Conservation (phyloP, 2,888 invertebrate genomes). For the Creontiades dilutus region DNA sequence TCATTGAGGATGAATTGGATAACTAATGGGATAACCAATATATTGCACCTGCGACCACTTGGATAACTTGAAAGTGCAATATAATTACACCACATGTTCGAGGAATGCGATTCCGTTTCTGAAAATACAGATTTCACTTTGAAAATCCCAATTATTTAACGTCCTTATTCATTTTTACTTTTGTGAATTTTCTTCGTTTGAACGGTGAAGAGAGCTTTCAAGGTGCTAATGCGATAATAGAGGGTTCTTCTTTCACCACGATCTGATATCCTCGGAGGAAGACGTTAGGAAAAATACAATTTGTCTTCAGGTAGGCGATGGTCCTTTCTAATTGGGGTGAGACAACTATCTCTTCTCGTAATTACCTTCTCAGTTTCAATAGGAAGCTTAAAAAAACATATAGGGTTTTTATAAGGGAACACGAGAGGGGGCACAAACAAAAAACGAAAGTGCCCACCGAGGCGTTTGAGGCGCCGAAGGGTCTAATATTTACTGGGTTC, state of each 20-base stretch:
- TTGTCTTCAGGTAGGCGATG: slow-evolving; percentile 53
- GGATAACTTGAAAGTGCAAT: no score
- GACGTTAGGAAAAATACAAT: slow-evolving; percentile 65
- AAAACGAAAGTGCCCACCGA: background rate
- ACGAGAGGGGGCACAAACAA: slow-evolving; percentile 5
- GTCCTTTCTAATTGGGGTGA: slow-evolving; percentile 58
- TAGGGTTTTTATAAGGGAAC: slow-evolving; percentile 21
- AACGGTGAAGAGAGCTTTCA: background rate
- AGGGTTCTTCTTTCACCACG: background rate
- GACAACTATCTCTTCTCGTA: slow-evolving; percentile 69
- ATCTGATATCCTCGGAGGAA: slow-evolving; percentile 46
- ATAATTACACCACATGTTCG: no score
- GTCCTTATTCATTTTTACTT: no score
- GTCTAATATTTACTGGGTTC: slow-evolving; percentile 51
- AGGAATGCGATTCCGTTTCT: no score
- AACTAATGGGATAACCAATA: no score
- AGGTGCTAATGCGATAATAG: slow-evolving; percentile 52
- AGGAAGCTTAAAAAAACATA: slow-evolving; percentile 62
- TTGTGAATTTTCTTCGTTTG: background rate
- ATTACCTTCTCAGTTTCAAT: slow-evolving; percentile 68
- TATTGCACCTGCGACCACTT: no score
- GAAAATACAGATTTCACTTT: no score
- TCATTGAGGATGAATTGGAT: no score
- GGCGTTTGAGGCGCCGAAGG: slow-evolving; percentile 46
- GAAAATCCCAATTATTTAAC: no score